A percentile compares a stretch with the other conserved stretches of the same genome.
Evolutionary conservation across 2,113 vertebrate genomes (phyloP).

Genomic region (Dascyllus trimaculatus): DNA sequence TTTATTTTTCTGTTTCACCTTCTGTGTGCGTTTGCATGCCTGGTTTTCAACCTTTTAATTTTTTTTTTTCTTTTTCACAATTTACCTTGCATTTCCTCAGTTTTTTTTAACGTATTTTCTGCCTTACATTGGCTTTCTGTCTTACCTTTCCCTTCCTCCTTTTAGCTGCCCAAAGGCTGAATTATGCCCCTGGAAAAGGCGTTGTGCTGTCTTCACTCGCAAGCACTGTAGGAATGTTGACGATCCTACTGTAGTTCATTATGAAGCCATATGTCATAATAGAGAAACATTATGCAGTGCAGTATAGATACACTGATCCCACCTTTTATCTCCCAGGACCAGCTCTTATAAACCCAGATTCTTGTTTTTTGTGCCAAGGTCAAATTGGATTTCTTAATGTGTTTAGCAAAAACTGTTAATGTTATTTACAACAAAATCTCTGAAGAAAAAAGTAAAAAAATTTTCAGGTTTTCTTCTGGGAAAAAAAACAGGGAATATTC

Average conservation of each 20-base stretch:
- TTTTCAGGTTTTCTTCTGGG: no score
- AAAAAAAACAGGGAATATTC: no score
- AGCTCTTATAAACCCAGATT: no score
- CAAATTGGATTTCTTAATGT: no score
- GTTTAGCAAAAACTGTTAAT: no score
- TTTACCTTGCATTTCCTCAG: background rate
- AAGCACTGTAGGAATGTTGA: background rate
- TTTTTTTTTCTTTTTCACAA: background rate
- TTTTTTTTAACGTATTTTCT: background rate
- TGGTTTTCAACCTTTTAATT: background rate
- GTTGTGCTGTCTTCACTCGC: background rate
- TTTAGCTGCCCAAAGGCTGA: background rate
- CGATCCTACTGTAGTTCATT: background rate
- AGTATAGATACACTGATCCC: background rate
- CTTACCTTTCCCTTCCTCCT: background rate
- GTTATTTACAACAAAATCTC: no score
- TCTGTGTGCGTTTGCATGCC: background rate
- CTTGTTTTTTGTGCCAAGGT: no score
- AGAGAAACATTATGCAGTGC: background rate
- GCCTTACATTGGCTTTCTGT: background rate
- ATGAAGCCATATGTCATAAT: background rate
- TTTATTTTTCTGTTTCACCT: conserved; percentile 14
- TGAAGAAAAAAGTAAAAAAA: no score
- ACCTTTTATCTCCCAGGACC: background rate
- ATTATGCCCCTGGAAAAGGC: background rate